A percentile compares a stretch with the other conserved stretches of the same genome.
Evolutionary conservation across 2,113 vertebrate species (phyloP).

Genomic region (Cyanocitta stelleri): DNA sequence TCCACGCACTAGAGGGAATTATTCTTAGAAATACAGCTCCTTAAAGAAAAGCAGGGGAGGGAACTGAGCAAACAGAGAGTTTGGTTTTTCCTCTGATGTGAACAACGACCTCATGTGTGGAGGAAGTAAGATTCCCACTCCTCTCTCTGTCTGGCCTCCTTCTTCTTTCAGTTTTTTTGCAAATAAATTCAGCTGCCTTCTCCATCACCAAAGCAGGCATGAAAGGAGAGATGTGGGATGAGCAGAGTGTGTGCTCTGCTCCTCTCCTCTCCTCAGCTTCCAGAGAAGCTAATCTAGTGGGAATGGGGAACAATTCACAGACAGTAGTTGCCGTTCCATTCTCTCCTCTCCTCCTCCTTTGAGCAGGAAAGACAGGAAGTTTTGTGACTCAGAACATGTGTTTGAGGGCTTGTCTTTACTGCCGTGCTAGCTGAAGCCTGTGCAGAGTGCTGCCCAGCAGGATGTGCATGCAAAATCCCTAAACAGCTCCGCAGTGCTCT

Average conservation of each 20-base stretch:
- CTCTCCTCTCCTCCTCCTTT: neutral
- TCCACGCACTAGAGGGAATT: neutral
- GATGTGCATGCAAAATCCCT: neutral
- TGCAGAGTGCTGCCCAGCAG: fast-evolving
- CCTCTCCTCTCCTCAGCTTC: neutral
- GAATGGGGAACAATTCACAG: neutral
- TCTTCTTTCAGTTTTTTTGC: neutral
- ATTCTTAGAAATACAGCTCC: constrained; percentile 21
- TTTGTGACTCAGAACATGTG: neutral
- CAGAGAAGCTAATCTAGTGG: neutral
- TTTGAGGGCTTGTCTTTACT: neutral
- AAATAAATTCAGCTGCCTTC: neutral
- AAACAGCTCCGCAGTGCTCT: neutral
- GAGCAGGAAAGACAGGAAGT: neutral
- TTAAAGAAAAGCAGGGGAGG: neutral
- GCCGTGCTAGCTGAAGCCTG: neutral
- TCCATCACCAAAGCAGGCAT: neutral
- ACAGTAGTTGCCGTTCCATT: neutral
- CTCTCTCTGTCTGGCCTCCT: neutral
- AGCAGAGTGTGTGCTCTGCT: neutral
- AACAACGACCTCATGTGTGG: neutral
- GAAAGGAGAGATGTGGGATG: neutral
- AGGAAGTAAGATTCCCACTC: neutral
- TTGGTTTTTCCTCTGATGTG: neutral
- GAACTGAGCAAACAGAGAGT: neutral